Conservation (phyloP, 2,797 vertebrate genomes). For the Pseudochirops corinnae region DNA sequence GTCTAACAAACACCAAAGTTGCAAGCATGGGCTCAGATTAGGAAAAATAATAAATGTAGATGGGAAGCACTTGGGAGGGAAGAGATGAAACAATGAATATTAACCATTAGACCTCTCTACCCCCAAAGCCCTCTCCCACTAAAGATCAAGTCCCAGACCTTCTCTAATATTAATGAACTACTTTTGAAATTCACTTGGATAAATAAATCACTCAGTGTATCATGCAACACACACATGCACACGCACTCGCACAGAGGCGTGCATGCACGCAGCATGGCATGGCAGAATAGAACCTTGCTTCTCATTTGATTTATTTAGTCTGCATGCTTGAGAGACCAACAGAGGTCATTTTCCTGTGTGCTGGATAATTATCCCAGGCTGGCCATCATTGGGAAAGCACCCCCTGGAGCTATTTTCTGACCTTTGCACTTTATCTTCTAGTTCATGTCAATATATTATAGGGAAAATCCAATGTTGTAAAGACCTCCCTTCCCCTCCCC, state of each 20-base stretch:
- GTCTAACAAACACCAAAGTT: conserved; percentile 28
- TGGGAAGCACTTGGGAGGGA: background rate
- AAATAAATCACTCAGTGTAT: conserved; percentile 56
- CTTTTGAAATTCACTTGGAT: conserved; percentile 52
- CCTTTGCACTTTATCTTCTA: conserved; percentile 60
- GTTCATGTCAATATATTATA: background rate
- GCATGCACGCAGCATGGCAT: background rate
- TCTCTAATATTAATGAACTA: conserved; percentile 65
- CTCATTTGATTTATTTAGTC: conserved; percentile 70
- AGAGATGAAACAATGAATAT: background rate
- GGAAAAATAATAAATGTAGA: conserved; percentile 41
- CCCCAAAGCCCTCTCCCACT: conserved; percentile 2
- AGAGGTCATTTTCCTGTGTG: conserved; percentile 45
- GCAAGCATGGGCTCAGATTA: background rate
- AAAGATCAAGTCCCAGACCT: conserved; percentile 21
- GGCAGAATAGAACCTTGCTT: conserved; percentile 23
- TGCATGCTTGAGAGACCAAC: conserved; percentile 45
- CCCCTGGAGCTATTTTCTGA: conserved; percentile 51
- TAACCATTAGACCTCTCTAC: background rate
- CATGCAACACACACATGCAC: conserved; percentile 22
- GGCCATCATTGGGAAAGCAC: conserved; percentile 32
- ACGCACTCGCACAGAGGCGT: conserved; percentile 9
- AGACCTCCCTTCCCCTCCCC: background rate
- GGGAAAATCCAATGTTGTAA: conserved; percentile 5
- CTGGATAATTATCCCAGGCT: conserved; percentile 49